Evolutionary conservation across 2,113 vertebrate genomes (phyloP), one percentile per base, ranked within the genome.

Genomic region (Physeter macrocephalus): DNA sequence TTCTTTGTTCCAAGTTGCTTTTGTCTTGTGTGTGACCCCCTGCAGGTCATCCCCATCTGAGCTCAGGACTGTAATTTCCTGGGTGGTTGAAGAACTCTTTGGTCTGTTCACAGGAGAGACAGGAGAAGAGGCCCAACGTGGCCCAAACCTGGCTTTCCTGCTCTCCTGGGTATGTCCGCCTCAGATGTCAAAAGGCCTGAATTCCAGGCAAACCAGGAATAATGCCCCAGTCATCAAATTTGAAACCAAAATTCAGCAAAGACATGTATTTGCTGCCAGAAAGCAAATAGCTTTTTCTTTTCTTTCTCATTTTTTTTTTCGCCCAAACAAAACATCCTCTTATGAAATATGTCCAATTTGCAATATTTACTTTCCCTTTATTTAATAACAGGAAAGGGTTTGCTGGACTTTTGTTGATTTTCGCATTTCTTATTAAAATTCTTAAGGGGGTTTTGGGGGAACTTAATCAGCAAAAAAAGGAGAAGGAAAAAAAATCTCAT

Each of bases 331-430:
- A 99, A 99, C 98, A 99, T 99, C 99, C 99, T 99, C 98, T 98
- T 98, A 96, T 90, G 97, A 98, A 98, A 98, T 98, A 98, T 97
- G 98, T 98, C 98, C 98, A 97, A 95, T 98, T 98, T 98, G 93
- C 97, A 98, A 97, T 98, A 98, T 99, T 99, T 98, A 97, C 97
- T 98, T 99, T 99, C 98, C 98, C 97, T 98, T 98, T 98, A 97
- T 98, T 98, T 98, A 98, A 99, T 98, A 98, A 99, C 99, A 99
- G 99, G 99, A 99, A 99, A 98, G 98, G 98, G 94, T 98, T 98
- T 97, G 97, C 97, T 98, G 97, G 90, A 98, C 97, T 98, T 98
- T 98, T 98, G 98, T 98, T 98, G 98, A 98, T 98, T 98, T 98
- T 98, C 98, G 98, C 93, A 64, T 98, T 98, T 98, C 98, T 98